phyloP scores from a whole-genome alignment of 1,140 invertebrate genomes.

The Drosophila lacertosa region DNA sequence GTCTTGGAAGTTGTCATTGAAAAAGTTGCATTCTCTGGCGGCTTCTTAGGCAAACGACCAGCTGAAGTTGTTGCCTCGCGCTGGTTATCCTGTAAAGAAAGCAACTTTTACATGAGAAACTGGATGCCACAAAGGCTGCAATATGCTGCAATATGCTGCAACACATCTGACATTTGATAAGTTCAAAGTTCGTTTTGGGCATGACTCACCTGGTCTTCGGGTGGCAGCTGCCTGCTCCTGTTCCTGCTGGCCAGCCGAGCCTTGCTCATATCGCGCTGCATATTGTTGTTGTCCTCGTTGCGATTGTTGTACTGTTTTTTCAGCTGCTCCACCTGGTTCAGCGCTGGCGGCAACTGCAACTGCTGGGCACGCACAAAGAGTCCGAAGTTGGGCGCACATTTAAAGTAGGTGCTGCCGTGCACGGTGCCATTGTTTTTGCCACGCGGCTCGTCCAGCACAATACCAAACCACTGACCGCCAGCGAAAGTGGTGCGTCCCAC shows the following conservation, averaged over 20 bases:
- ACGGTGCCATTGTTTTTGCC: conserved; percentile 97
- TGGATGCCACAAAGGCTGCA: no score
- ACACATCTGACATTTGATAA: background rate
- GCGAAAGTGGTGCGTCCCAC: conserved; percentile 93
- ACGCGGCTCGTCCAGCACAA: conserved; percentile 94
- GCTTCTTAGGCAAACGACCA: conserved; percentile 8
- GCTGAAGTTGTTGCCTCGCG: conserved; percentile 18
- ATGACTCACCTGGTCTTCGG: conserved; percentile 57
- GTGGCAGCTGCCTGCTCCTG: conserved; percentile 34
- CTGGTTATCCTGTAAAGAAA: conserved; percentile 28
- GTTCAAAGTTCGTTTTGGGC: background rate
- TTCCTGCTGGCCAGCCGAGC: conserved; percentile 26
- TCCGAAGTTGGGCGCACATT: conserved; percentile 93
- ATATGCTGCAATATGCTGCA: no score
- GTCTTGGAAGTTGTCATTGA: conserved; percentile 30
- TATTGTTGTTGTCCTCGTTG: conserved; percentile 42
- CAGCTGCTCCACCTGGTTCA: conserved; percentile 83
- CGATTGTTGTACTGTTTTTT: conserved; percentile 29
- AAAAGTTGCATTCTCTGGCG: conserved; percentile 18
- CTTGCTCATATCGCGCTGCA: conserved; percentile 54
- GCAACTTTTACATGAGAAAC: no score
- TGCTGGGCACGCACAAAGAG: conserved; percentile 93
- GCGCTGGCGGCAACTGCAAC: conserved; percentile 86
- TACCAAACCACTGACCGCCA: conserved; percentile 94
- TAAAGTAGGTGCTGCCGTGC: conserved; percentile 92